Percentiles rank a stretch among this genome's conserved stretches.
These are phyloP conservation scores for Sclerurus mexicanus DNA, from an alignment of 2,113 vertebrate genomes.

Conservation along the genomic window DNA sequence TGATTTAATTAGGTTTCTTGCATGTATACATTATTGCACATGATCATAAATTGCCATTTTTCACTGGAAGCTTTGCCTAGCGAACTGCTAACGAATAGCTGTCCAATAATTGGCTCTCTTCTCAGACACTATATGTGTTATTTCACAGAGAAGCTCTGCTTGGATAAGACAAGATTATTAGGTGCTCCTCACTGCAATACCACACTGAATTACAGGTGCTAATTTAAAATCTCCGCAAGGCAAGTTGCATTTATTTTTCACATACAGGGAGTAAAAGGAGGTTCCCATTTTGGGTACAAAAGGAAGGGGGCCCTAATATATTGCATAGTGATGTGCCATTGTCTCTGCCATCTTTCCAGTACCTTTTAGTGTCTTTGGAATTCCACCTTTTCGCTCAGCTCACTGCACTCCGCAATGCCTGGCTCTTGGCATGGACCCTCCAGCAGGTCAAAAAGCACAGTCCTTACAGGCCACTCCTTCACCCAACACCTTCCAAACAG, in stretches of 20 bases:
- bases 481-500: neutral
- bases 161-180: neutral
- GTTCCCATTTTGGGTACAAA: neutral
- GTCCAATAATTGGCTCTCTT: neutral
- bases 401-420: neutral
- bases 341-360: neutral
- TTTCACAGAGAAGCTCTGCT: neutral
- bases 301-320: neutral
- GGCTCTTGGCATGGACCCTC: neutral
- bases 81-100: neutral
- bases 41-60: neutral
- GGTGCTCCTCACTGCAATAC: neutral
- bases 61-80: neutral
- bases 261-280: neutral
- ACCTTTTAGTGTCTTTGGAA: neutral
- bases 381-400: neutral
- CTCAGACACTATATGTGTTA: neutral
- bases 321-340: neutral
- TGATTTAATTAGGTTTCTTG: neutral
- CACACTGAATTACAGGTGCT: neutral
- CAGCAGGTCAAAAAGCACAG: neutral
- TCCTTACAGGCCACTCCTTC: neutral
- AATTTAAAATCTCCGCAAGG: neutral
- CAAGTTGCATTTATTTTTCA: neutral
- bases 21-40: fast-evolving